Evolutionary conservation across 1,140 invertebrate genomes (phyloP).

Genomic region (Saccostrea glomerata): DNA sequence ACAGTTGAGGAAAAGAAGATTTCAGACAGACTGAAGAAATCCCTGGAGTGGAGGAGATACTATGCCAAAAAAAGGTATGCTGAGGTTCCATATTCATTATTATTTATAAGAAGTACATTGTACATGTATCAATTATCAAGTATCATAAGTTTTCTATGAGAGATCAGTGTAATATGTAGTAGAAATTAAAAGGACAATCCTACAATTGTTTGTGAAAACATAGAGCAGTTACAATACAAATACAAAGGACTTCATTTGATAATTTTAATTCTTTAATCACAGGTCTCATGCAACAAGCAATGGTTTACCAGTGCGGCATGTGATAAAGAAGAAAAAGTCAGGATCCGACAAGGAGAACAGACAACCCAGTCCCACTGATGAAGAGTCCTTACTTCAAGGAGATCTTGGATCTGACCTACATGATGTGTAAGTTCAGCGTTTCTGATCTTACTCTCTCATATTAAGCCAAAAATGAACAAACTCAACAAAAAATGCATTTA

Average conservation of each 20-base stretch:
- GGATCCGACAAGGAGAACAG: not conserved
- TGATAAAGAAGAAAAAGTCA: not conserved
- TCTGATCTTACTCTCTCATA: not conserved
- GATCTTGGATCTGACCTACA: not conserved
- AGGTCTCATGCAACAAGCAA: not conserved
- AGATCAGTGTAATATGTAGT: too few relatives aligned
- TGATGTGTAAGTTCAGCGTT: not conserved
- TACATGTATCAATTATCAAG: not conserved
- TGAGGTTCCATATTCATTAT: not conserved
- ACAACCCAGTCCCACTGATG: not conserved
- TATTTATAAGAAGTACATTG: not conserved
- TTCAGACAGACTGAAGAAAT: not conserved
- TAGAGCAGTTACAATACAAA: not conserved
- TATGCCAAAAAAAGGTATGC: not conserved
- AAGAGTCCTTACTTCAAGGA: not conserved
- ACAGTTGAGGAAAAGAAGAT: not conserved
- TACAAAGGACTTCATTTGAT: not conserved
- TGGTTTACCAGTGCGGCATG: not conserved
- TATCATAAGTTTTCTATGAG: too few relatives aligned
- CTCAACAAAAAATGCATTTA: not conserved
- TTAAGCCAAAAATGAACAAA: too few relatives aligned
- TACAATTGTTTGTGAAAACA: not conserved
- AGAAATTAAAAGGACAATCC: too few relatives aligned
- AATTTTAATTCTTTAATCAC: not conserved
- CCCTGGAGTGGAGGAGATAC: not conserved